phyloP scores from a whole-genome alignment of 2,888 invertebrate species.

The Andrena minutula region DNA sequence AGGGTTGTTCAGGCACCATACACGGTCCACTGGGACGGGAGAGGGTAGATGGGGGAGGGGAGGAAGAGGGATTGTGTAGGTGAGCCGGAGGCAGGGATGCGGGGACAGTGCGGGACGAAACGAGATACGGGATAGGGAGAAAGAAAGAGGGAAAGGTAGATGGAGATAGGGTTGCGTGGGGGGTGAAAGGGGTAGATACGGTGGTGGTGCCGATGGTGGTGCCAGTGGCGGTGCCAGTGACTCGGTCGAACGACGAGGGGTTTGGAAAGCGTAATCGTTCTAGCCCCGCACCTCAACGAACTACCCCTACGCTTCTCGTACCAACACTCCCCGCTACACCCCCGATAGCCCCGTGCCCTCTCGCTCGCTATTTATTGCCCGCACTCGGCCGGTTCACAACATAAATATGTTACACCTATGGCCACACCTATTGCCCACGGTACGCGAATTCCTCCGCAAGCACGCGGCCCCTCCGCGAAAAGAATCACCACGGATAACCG shows the following conservation, averaged over 20 bases:
- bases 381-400: conserved; percentile 83
- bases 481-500: conserved; percentile 58
- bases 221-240: conserved; percentile 64
- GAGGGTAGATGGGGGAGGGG: conserved; percentile 32
- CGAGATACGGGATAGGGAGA: conserved; percentile 48
- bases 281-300: conserved; percentile 72
- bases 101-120: conserved; percentile 63
- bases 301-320: conserved; percentile 59
- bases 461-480: conserved; percentile 51
- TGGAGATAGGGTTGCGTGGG: conserved; percentile 52
- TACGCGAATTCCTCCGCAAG: conserved; percentile 67
- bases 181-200: conserved; percentile 56
- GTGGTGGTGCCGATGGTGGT: conserved; percentile 63
- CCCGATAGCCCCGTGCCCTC: conserved; percentile 34
- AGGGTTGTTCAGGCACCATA: conserved; percentile 70
- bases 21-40: conserved; percentile 62
- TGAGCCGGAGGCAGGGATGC: conserved; percentile 21
- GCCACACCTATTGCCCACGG: conserved; percentile 70
- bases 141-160: conserved; percentile 56
- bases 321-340: conserved; percentile 34
- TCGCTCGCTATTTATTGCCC: conserved; percentile 83
- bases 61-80: conserved; percentile 37
- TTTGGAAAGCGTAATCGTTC: conserved; percentile 81
- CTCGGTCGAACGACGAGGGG: conserved; percentile 67
- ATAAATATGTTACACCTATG: conserved; percentile 84